Evolutionary conservation across 2,888 invertebrate species (phyloP).

Genomic region (Drosophila nigricruria): DNA sequence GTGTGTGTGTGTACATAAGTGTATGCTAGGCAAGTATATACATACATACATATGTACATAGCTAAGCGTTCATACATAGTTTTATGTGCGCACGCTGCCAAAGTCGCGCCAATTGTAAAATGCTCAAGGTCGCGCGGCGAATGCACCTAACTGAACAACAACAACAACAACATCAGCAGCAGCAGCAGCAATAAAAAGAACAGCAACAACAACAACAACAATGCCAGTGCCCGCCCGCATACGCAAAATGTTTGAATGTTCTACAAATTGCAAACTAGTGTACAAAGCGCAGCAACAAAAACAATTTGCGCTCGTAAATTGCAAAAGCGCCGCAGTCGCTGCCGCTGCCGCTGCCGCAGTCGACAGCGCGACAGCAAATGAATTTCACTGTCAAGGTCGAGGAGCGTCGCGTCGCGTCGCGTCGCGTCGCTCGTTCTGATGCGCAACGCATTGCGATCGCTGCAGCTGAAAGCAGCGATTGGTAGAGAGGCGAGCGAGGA

Average conservation of each 20-base stretch:
- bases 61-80: conserved; percentile 22
- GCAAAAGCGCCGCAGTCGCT: conserved; percentile 69
- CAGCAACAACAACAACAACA: conserved; percentile 16
- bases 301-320: conserved; percentile 77
- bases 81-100: conserved; percentile 69
- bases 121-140: conserved; percentile 73
- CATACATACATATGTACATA: background rate
- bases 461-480: conserved; percentile 36
- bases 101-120: conserved; percentile 64
- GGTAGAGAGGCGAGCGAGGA: conserved; percentile 7
- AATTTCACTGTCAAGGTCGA: conserved; percentile 85
- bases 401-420: conserved; percentile 67
- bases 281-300: conserved; percentile 45
- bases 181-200: conserved; percentile 41
- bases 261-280: conserved; percentile 65
- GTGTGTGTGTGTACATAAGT: background rate
- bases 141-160: conserved; percentile 62
- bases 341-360: conserved; percentile 30
- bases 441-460: conserved; percentile 78
- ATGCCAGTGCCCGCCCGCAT: conserved; percentile 58
- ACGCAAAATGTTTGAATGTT: conserved; percentile 75
- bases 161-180: conserved; percentile 37
- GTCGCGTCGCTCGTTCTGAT: conserved; percentile 80
- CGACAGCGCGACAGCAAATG: conserved; percentile 59
- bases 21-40: background rate